Base-by-base conservation (phyloP, 2,797 vertebrate species). In the Chromobotia macracanthus region DNA sequence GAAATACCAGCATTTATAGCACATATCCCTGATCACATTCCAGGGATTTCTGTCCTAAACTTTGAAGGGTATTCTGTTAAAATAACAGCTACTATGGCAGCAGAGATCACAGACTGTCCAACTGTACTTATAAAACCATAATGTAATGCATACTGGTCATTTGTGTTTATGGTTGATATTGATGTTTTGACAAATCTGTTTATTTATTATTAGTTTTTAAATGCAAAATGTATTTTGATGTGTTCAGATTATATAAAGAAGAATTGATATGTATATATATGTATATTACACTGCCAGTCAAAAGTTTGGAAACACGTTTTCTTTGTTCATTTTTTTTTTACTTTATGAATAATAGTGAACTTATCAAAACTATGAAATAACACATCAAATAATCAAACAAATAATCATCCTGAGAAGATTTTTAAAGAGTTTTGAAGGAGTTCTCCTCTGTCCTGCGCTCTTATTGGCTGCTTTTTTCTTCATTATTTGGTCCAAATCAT, bases 181-280 rank as follows among this genome's bases (percentile, higher is more conserved):
- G 55, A 58, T 67, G 50, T 76, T 38, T 67, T 66, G 48, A 19
- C 9, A 67, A 76, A 76, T 28, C 11, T 46, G 35, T 76, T 41
- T 76, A 76, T 76, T 76, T 76, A 76, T 76, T 76, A 48, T 55
- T 31, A 31, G 5, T 66, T 53, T 74, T 55, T 23, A 64, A 51
- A 65, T 50, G 35, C 48, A 18, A 35, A 55, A 66, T 76, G 16
- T 18, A 35, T n/a, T 63, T 8, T 58, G 18, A n/a, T 65, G 1
- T 58, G 61, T 55, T 75, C n/a, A 65, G 61, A 25, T 31, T 31
- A 31, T 31, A 31, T 31, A 31, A 31, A 31, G 31, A 31, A 31
- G 5, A 31, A 5, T 41, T 31, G 23, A 63, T 48, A 46, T 48
- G 5, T 18, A 23, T 19, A 23, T 21, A 21, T 9, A 48, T 28